Evolutionary conservation across 2,888 invertebrate species (phyloP), one percentile per base, ranked within the genome.

Genomic region (Ormyrus rosae): DNA sequence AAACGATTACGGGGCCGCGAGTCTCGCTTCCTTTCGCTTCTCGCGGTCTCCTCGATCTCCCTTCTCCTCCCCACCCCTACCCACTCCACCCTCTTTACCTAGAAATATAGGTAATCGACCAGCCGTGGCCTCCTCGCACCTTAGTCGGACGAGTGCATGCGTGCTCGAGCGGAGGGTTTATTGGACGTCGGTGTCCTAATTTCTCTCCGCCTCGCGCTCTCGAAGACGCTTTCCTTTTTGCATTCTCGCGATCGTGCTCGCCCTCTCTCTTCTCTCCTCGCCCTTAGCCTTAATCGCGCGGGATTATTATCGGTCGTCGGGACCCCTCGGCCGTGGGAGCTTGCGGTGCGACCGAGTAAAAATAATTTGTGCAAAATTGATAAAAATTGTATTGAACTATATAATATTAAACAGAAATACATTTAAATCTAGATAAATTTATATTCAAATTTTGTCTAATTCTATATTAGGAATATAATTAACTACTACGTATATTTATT

Each of bases 131-230:
- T 63, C 46, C 75, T 55, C 50, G 46, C 63, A 5, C 46, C 50
- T 55, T 55, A 10, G 55, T 56, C 13, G 69, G 48, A 58, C 71
- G 19, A 19, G 19, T 19, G 19, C 19, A 58, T 67, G 68, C 75
- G 75, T 75, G 68, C 68, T 48, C 53, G 64, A n/a, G 48, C n/a
- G 64, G 13, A 10, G 74, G 69, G 76, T 76, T 76, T 76, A 68
- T 76, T 76, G 76, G 61, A 69, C 76, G 61, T 55, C 69, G 61
- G 53, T 69, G 76, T 76, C 76, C 76, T 76, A 76, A 76, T 76
- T 76, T 76, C 74, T 67, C 61, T 56, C 50, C 10, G 46, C 56
- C 45, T 19, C 19, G 55, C 68, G 55, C 68, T 34, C 55, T 19
- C 19, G 19, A 19, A 19, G 19, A 19, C 13, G 64, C 48, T 63